A percentile compares a stretch with the other conserved stretches of the same genome.
These are phyloP conservation scores for Acanthochromis polyacanthus DNA, from an alignment of 2,113 vertebrate species.

Conservation along the genomic window DNA sequence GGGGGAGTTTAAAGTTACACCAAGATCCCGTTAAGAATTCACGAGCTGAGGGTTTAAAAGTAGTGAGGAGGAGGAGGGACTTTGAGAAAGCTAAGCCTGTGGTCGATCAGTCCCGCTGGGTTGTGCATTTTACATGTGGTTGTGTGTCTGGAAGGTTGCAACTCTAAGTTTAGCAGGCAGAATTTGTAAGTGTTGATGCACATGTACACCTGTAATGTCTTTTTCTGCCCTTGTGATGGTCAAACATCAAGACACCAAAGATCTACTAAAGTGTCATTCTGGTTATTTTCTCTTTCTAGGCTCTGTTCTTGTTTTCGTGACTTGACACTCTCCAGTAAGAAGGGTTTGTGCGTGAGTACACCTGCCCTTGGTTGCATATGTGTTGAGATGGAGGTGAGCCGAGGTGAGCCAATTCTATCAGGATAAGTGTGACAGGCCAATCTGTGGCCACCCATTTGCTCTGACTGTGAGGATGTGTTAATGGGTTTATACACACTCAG, in stretches of 20 bases:
- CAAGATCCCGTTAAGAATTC: constrained; percentile 56
- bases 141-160: constrained; percentile 12
- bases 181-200: not conserved
- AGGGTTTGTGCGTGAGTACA: not conserved
- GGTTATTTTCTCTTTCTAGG: constrained; percentile 32
- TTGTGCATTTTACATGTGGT: constrained; percentile 35
- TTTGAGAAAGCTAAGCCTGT: constrained; percentile 44
- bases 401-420: constrained; percentile 64
- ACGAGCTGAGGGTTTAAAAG: constrained; percentile 31
- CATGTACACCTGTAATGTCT: constrained; percentile 34
- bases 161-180: constrained; percentile 1
- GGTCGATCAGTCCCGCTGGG: constrained; percentile 49
- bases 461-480: constrained; percentile 76
- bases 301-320: constrained; percentile 38
- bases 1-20: constrained; percentile 50
- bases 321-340: constrained; percentile 34
- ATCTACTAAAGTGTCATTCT: constrained; percentile 51
- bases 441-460: constrained; percentile 68
- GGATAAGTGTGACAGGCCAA: constrained; percentile 75
- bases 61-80: constrained; percentile 1
- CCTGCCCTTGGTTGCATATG: constrained; percentile 23
- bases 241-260: constrained; percentile 42
- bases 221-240: constrained; percentile 38
- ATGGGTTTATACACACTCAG: constrained; percentile 35
- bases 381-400: constrained; percentile 43